Evolutionary conservation across 1,140 invertebrate genomes (phyloP).

Genomic region (Ostrea edulis): DNA sequence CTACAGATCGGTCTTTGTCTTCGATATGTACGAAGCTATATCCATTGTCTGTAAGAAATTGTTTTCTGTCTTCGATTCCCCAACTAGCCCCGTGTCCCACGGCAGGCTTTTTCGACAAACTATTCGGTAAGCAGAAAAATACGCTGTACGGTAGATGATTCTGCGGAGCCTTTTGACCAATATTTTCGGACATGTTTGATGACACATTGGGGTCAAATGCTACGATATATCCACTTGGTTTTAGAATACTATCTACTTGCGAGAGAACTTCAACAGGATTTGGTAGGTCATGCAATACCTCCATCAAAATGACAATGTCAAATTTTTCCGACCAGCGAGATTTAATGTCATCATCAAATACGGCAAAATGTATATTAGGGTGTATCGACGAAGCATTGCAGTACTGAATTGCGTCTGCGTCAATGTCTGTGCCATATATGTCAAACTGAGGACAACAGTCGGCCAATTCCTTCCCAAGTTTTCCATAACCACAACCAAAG

Average conservation of each 20-base stretch:
- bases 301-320: slow-evolving; percentile 44
- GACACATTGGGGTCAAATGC: slow-evolving; percentile 41
- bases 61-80: slow-evolving; percentile 40
- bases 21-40: not conserved
- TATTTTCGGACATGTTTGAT: slow-evolving; percentile 21
- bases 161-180: not conserved
- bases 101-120: slow-evolving; percentile 24
- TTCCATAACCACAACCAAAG: slow-evolving; percentile 50
- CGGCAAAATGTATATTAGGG: not conserved
- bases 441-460: not conserved
- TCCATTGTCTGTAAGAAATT: slow-evolving; percentile 43
- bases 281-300: slow-evolving; percentile 56
- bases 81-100: slow-evolving; percentile 43
- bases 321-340: slow-evolving; percentile 35
- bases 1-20: not conserved
- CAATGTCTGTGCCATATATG: slow-evolving; percentile 35
- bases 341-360: not conserved
- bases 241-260: slow-evolving; percentile 39
- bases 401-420: not conserved
- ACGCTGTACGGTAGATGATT: not conserved
- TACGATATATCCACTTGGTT: slow-evolving; percentile 36
- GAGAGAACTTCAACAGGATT: not conserved
- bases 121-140: slow-evolving; percentile 49
- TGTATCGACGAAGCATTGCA: not conserved
- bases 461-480: slow-evolving; percentile 12